Evolutionary conservation across 2,797 vertebrate species (phyloP).

Genomic region (Manis pentadactyla): DNA sequence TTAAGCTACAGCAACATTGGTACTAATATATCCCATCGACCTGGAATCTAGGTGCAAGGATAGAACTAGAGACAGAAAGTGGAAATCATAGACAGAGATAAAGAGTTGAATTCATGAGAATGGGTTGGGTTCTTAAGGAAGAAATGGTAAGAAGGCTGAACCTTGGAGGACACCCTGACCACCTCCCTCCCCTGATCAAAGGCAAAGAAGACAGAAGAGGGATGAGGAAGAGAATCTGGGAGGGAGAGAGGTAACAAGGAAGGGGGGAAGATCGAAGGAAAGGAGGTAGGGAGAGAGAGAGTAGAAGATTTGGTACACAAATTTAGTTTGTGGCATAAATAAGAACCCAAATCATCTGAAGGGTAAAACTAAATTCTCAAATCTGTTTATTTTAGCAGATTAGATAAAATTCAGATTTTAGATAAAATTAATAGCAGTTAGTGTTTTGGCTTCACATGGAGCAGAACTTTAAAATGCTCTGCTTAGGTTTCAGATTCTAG

Average conservation of each 20-base stretch:
- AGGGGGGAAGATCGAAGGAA: neutral
- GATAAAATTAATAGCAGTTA: neutral
- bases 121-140: neutral
- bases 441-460: neutral
- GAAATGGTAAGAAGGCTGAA: neutral
- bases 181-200: neutral
- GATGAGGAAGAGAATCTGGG: neutral
- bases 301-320: neutral
- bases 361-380: neutral
- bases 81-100: neutral
- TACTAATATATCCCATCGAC: neutral
- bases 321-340: neutral
- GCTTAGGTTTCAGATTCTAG: neutral
- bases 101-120: neutral
- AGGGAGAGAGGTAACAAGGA: neutral
- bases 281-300: neutral
- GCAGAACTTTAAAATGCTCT: neutral
- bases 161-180: neutral
- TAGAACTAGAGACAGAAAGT: neutral
- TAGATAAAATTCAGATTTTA: too few relatives aligned
- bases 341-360: neutral
- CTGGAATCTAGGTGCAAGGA: neutral
- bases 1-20: neutral
- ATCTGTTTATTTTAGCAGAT: neutral
- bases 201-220: accelerated